phyloP scores from a whole-genome alignment of 30 jellyfish, hydroid and myxozoan species.

The Nemopilema nomurai region DNA sequence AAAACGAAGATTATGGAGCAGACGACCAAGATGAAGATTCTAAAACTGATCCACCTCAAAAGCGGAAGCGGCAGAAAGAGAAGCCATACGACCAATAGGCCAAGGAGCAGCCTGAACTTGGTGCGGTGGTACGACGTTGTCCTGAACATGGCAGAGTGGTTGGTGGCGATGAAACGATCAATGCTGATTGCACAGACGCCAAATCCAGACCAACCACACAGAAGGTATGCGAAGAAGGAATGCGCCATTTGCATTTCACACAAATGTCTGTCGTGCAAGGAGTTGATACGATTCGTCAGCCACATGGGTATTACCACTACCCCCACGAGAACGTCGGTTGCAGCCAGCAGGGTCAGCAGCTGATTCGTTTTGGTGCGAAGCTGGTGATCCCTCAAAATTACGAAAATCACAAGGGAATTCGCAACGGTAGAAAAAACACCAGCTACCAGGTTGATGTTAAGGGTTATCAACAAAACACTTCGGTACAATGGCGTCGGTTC shows the following conservation, averaged over 20 bases:
- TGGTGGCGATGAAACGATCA: conserved; percentile 5
- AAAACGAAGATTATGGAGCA: neutral
- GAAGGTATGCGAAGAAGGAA: conserved; percentile 3
- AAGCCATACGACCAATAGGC: neutral
- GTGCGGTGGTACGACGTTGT: neutral
- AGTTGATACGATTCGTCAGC: neutral
- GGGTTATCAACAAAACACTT: neutral
- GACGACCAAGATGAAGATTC: neutral
- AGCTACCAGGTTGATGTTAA: neutral
- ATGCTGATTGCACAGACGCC: neutral
- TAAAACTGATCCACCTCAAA: neutral
- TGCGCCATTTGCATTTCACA: neutral
- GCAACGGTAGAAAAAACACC: conserved; percentile 1
- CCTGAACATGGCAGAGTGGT: neutral
- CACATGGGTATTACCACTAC: neutral
- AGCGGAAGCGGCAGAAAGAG: conserved; percentile 1
- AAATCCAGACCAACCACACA: neutral
- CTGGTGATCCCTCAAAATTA: neutral
- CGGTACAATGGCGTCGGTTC: neutral
- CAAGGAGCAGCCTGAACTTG: neutral
- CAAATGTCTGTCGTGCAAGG: neutral
- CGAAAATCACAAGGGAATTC: neutral
- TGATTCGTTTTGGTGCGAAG: neutral
- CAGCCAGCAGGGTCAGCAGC: conserved; percentile 3
- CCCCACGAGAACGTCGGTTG: conserved; percentile 1